These are phyloP conservation scores for Colletes gigas DNA, from an alignment of 1,140 invertebrate species.

Conservation along the genomic window DNA sequence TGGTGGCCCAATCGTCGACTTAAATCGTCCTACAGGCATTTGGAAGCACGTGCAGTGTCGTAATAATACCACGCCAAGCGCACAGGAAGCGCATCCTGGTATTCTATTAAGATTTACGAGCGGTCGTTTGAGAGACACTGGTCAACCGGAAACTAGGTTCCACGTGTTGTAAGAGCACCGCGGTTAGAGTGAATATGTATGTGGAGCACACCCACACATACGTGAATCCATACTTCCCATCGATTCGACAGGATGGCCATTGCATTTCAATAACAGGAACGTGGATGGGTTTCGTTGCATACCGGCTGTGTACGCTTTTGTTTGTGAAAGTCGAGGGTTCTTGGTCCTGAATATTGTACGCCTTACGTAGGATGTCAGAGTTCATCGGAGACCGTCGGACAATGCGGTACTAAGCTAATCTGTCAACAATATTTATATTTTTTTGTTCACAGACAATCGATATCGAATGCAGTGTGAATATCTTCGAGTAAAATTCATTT, in stretches of 20 bases:
- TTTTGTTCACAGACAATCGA: too few species aligned
- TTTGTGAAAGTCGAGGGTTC: constrained; percentile 39
- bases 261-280: constrained; percentile 70
- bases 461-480: too few species aligned
- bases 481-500: too few species aligned
- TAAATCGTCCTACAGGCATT: constrained; percentile 43
- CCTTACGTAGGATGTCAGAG: not conserved
- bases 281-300: constrained; percentile 55
- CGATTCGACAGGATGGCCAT: constrained; percentile 66
- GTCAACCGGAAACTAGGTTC: constrained; percentile 63
- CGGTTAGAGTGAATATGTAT: constrained; percentile 42
- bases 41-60: constrained; percentile 34
- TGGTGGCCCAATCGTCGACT: constrained; percentile 35
- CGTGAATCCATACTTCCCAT: constrained; percentile 61
- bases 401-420: not conserved
- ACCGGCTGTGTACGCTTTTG: constrained; percentile 47
- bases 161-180: constrained; percentile 57
- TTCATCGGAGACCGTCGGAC: constrained; percentile 1
- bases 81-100: constrained; percentile 49
- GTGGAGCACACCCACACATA: constrained; percentile 46
- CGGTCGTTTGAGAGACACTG: constrained; percentile 66
- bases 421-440: too few species aligned
- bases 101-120: constrained; percentile 70
- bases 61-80: constrained; percentile 37
- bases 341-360: constrained; percentile 25